A percentile compares a stretch with the other conserved stretches of the same genome.
Evolutionary conservation across 2,113 vertebrate genomes (phyloP).

Genomic region (Cyanocitta stelleri): DNA sequence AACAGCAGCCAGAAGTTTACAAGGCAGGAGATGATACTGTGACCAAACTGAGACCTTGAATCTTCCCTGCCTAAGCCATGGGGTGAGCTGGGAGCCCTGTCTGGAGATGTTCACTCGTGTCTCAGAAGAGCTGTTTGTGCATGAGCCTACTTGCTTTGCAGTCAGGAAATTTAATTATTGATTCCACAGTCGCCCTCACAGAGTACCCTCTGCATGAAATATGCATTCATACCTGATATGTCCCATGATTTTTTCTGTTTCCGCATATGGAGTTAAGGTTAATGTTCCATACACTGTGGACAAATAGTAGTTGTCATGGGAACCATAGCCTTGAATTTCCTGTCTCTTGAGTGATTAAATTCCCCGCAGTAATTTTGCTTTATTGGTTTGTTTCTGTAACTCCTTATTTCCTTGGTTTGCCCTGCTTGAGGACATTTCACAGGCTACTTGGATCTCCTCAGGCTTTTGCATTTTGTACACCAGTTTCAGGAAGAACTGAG

Average conservation of each 20-base stretch:
- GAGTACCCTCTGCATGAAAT: neutral
- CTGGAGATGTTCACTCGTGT: neutral
- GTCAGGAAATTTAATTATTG: constrained; percentile 26
- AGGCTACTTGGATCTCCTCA: neutral
- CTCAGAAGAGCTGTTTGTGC: neutral
- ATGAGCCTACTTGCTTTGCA: neutral
- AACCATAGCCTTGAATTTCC: constrained; percentile 28
- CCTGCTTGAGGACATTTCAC: neutral
- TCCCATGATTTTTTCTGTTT: constrained; percentile 7
- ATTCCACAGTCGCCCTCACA: neutral
- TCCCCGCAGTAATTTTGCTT: constrained; percentile 30
- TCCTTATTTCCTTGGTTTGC: constrained; percentile 7
- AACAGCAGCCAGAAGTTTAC: neutral
- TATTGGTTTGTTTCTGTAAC: constrained; percentile 27
- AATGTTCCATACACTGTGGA: constrained; percentile 37
- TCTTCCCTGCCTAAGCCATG: neutral
- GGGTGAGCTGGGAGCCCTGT: neutral
- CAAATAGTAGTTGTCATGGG: constrained; percentile 38
- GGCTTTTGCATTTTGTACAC: neutral
- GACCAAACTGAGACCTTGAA: neutral
- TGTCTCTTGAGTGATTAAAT: constrained; percentile 41
- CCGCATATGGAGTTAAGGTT: constrained; percentile 22
- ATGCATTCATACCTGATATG: neutral
- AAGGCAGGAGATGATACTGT: neutral
- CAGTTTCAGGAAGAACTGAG: neutral